Conservation (phyloP, 2,888 invertebrate genomes). For the Sicus ferrugineus region DNA sequence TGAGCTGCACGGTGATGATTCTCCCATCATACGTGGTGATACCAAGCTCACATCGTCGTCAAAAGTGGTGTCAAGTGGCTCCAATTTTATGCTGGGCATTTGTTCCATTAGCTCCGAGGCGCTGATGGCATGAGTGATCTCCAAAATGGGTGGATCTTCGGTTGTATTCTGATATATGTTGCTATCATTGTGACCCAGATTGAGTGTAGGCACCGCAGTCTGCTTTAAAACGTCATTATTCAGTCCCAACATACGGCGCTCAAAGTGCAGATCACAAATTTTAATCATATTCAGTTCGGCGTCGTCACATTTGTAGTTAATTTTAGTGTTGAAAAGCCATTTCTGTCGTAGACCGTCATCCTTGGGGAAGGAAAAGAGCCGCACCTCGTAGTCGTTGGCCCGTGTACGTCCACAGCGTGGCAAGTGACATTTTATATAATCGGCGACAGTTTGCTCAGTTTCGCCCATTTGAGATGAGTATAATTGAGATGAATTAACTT, state of each 20-base stretch:
- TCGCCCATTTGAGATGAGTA: neutral
- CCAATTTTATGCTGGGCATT: constrained; percentile 2
- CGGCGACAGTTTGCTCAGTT: neutral
- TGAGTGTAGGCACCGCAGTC: constrained; percentile 32
- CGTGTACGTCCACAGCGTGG: constrained; percentile 9
- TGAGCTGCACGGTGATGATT: neutral
- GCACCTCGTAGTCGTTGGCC: neutral
- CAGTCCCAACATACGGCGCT: neutral
- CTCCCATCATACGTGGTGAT: too few species aligned
- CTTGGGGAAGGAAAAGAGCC: constrained; percentile 13
- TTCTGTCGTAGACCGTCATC: neutral
- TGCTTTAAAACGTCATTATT: constrained; percentile 27
- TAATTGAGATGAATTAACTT: too few species aligned
- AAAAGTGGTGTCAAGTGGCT: neutral
- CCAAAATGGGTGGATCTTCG: neutral
- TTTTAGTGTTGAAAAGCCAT: constrained; percentile 21
- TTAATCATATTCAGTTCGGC: neutral
- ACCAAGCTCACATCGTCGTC: neutral
- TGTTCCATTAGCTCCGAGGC: neutral
- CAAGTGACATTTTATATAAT: constrained; percentile 6
- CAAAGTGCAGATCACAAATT: constrained; percentile 23
- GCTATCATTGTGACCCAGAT: constrained; percentile 25
- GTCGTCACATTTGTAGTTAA: neutral
- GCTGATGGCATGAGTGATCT: neutral
- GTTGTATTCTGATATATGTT: neutral